Evolutionary conservation across 2,113 vertebrate species (phyloP), one percentile per base, ranked within the genome.

Genomic region (Etheostoma spectabile): DNA sequence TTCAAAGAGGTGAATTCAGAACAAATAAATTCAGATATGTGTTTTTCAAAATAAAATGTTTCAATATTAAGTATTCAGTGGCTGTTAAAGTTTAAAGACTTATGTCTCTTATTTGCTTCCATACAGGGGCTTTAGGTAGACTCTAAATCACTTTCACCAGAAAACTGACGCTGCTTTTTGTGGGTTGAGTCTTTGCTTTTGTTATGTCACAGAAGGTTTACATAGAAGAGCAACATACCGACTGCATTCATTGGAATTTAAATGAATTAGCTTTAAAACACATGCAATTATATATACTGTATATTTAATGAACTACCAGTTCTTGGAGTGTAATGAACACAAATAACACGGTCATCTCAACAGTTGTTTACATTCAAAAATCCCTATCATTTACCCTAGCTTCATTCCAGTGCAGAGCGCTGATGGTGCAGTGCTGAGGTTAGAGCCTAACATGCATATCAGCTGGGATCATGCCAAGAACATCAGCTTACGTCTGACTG

Each of bases 401-500:
- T 51, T 77, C 69, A 13, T 66, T 53, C 27, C 68, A 38, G 6
- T 46, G 66, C 71, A 24, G 24, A 69, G 61, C 0, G 22, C 42
- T 13, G 12, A 59, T 6, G 13, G 61, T 48, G 66, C 70, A 48
- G 24, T 19, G 60, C 62, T 53, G 70, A 74, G 65, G 67, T 66
- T 53, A 46, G 79, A 84, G 81, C 81, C 52, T 52, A 82, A 90
- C 76, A 84, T 79, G 56, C 78, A 13, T 81, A 87, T 87, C 86
- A 83, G 74, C 84, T 65, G 83, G 30, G 62, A 77, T 82, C 79
- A 49, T 68, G 89, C 90, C 90, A 88, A 86, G 46, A 89, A 91
- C 90, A 89, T 87, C 86, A 78, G 90, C 84, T 93, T 90, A 90
- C 2, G 21, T 70, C 87, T 77, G 80, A 91, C 86, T 87, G 88